phyloP scores from a whole-genome alignment of 2,888 invertebrate species.

The Apamea sordens region DNA sequence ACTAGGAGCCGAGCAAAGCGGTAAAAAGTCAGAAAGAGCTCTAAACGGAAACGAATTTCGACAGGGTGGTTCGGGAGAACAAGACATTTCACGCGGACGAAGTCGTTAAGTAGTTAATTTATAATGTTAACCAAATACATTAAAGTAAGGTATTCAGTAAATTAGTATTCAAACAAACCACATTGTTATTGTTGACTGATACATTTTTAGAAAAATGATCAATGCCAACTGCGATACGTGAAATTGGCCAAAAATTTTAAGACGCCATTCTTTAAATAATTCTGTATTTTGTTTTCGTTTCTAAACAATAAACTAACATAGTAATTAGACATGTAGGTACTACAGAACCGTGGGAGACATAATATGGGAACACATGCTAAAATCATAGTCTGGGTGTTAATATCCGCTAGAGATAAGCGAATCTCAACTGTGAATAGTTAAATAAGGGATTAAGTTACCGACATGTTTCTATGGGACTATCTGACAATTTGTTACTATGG shows the following conservation, averaged over 20 bases:
- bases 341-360: constrained; percentile 56
- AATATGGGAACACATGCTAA: constrained; percentile 53
- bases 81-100: not conserved
- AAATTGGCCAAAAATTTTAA: constrained; percentile 21
- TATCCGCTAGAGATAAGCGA: constrained; percentile 59
- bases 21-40: not conserved
- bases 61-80: too few species aligned
- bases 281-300: not conserved
- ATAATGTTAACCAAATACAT: not conserved
- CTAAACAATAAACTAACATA: not conserved
- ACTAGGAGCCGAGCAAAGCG: not conserved
- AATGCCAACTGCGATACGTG: constrained; percentile 51
- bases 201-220: constrained; percentile 17
- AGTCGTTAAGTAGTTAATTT: not conserved
- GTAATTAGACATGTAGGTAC: not conserved
- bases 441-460: constrained; percentile 55
- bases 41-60: not conserved
- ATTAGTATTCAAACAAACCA: constrained; percentile 13
- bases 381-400: constrained; percentile 58
- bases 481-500: constrained; percentile 29
- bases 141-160: not conserved
- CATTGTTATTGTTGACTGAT: not conserved
- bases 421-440: constrained; percentile 52
- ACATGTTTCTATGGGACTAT: constrained; percentile 27
- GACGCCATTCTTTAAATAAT: constrained; percentile 1